A percentile compares a stretch with the other conserved stretches of the same genome.
These are phyloP conservation scores for Pantelozetes paolii DNA, from an alignment of 2,888 invertebrate species.

Conservation along the genomic window DNA sequence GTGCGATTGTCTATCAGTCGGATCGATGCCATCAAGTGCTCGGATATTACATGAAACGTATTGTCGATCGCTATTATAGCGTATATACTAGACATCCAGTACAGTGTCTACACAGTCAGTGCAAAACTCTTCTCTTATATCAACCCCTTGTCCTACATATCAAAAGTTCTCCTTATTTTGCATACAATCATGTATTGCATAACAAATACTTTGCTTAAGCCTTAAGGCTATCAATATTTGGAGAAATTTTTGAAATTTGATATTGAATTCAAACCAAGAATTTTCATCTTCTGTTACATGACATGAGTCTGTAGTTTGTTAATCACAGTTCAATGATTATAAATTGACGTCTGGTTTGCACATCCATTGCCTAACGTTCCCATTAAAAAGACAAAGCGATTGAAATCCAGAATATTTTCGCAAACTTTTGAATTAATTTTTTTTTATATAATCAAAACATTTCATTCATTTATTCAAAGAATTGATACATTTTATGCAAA, in stretches of 20 bases:
- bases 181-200: constrained; percentile 7
- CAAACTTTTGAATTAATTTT: no score
- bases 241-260: constrained; percentile 29
- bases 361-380: no score
- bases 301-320: constrained; percentile 7
- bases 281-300: constrained; percentile 31
- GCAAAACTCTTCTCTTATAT: neutral
- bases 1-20: constrained; percentile 31
- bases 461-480: no score
- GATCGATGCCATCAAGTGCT: constrained; percentile 20
- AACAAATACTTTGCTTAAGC: constrained; percentile 24
- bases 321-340: constrained; percentile 35
- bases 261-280: constrained; percentile 26
- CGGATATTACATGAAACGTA: neutral
- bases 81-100: neutral
- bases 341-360: constrained; percentile 15
- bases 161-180: constrained; percentile 21
- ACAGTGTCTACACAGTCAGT: neutral
- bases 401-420: no score
- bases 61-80: neutral
- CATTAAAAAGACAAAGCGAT: no score
- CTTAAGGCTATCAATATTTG: constrained; percentile 27
- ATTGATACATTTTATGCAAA: no score
- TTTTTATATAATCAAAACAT: no score
- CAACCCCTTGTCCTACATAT: constrained; percentile 32